Conservation (phyloP, 2,797 vertebrate species). For the Rhinoraja longicauda region DNA sequence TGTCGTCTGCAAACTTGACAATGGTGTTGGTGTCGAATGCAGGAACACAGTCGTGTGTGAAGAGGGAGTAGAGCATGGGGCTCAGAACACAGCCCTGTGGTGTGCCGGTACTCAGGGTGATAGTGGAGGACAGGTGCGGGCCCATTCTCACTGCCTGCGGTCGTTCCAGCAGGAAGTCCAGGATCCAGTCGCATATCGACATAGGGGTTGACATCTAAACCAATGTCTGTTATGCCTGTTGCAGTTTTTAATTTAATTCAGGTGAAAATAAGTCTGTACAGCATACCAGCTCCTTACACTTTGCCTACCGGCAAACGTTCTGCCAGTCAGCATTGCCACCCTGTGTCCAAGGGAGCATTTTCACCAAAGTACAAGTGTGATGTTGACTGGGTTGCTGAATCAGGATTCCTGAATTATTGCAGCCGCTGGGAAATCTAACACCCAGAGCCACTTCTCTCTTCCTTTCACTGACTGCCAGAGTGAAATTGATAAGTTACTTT, state of each 20-base stretch:
- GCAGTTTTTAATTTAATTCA: not conserved
- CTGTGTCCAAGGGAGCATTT: not conserved
- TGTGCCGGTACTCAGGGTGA: too few relatives aligned
- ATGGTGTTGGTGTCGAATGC: too few relatives aligned
- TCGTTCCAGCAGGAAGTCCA: too few relatives aligned
- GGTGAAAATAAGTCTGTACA: not conserved
- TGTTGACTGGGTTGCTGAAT: not conserved
- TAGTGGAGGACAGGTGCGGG: too few relatives aligned
- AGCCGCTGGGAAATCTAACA: conserved; percentile 2
- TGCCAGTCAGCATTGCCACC: not conserved
- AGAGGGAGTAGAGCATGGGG: too few relatives aligned
- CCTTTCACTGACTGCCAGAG: not conserved
- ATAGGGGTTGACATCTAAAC: not conserved
- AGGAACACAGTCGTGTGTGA: too few relatives aligned
- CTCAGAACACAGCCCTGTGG: too few relatives aligned
- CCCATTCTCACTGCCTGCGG: too few relatives aligned
- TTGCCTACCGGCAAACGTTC: not conserved
- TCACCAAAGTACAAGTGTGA: not conserved
- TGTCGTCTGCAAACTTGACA: too few relatives aligned
- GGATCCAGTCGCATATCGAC: too few relatives aligned
- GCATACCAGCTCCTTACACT: not conserved
- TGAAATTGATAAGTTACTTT: not conserved
- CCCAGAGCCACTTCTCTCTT: not conserved
- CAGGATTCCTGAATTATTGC: not conserved
- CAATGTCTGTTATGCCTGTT: not conserved